A percentile compares a stretch with the other conserved stretches of the same genome.
Evolutionary conservation across 2,797 vertebrate species (phyloP).

Genomic region (Botia kubotai): DNA sequence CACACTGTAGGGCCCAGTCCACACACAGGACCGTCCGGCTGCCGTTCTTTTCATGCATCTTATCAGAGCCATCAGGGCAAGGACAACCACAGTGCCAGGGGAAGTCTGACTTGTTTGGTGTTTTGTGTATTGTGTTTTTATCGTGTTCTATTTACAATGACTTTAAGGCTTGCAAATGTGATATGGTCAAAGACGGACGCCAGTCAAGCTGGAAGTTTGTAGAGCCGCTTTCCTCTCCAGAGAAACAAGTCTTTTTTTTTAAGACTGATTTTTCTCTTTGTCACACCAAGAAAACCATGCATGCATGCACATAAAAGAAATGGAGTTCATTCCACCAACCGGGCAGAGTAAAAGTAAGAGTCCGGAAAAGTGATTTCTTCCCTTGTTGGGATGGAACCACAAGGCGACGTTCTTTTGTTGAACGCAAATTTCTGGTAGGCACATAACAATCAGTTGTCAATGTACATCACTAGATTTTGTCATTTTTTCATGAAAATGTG

Average conservation of each 20-base stretch:
- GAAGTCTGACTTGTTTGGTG: conserved; percentile 56
- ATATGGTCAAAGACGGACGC: conserved; percentile 59
- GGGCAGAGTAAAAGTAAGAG: no score
- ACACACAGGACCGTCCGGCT: not conserved
- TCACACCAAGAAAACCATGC: conserved; percentile 3
- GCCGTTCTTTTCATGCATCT: conserved; percentile 56
- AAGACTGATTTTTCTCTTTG: conserved; percentile 1
- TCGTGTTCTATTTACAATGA: conserved; percentile 68
- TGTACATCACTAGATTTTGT: no score
- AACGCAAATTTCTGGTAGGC: no score
- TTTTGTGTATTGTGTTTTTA: conserved; percentile 71
- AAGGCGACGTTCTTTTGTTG: no score
- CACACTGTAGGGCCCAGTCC: not conserved
- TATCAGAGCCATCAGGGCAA: conserved; percentile 14
- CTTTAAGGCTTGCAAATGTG: conserved; percentile 64
- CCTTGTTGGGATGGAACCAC: no score
- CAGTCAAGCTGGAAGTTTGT: conserved; percentile 62
- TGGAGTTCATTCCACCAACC: no score
- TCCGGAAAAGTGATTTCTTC: no score
- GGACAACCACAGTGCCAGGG: conserved; percentile 59
- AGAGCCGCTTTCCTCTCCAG: conserved; percentile 58
- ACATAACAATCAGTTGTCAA: no score
- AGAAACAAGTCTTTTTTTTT: conserved; percentile 56
- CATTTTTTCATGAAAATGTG: no score
- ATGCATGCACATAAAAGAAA: no score